Conservation (phyloP, 2,888 invertebrate species). For the Erebia epiphron region DNA sequence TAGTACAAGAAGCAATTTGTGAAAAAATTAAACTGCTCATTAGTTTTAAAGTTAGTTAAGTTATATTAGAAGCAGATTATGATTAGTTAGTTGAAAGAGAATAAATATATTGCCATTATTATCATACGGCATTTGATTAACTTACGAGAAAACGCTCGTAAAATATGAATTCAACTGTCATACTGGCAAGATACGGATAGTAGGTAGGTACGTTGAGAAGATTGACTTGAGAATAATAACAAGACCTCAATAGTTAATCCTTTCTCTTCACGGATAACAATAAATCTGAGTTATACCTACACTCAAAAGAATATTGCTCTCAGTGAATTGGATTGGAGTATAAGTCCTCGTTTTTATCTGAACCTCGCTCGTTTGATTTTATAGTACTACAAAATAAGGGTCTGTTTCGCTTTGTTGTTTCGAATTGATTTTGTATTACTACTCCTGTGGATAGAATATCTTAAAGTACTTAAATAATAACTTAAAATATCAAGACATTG, state of each 20-base stretch:
- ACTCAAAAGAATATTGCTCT: slow-evolving; percentile 16
- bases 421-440: background rate
- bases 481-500: background rate
- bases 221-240: background rate
- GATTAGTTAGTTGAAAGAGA: background rate
- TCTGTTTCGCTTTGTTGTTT: slow-evolving; percentile 1
- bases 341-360: slow-evolving; percentile 26
- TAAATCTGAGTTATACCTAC: background rate
- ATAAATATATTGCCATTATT: background rate
- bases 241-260: slow-evolving; percentile 4
- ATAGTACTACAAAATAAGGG: slow-evolving; percentile 24
- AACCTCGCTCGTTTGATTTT: slow-evolving; percentile 26
- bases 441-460: background rate
- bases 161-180: background rate
- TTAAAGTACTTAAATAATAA: no score
- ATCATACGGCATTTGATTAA: background rate
- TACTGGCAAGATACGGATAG: background rate
- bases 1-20: background rate
- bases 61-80: background rate
- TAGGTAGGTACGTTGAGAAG: background rate
- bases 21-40: background rate
- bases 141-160: background rate
- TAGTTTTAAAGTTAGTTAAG: background rate
- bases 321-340: slow-evolving; percentile 29
- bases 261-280: background rate